Percentiles rank a stretch among this genome's conserved stretches.
These are phyloP conservation scores for Lepus townsendii DNA, from an alignment of 2,797 vertebrate genomes.

Conservation along the genomic window DNA sequence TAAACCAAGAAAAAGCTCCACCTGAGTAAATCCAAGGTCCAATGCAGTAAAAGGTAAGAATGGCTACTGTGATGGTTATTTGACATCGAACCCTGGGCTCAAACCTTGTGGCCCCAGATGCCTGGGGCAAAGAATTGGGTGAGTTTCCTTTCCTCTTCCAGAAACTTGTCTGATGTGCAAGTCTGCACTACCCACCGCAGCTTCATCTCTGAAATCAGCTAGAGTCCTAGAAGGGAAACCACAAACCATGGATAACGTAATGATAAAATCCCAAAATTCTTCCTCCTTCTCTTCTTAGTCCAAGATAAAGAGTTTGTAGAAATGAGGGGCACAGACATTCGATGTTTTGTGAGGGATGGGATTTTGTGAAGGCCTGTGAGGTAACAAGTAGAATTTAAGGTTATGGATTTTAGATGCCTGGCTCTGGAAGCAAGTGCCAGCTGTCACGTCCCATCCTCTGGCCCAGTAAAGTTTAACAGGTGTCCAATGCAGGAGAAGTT, in stretches of 20 bases:
- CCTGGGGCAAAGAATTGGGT: not conserved
- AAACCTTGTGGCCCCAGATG: not conserved
- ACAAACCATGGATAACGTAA: not conserved
- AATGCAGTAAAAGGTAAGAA: not conserved
- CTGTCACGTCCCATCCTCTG: not conserved
- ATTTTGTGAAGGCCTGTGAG: not conserved
- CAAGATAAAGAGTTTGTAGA: not conserved
- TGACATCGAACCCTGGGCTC: not conserved
- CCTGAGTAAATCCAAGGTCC: not conserved
- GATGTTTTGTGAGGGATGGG: not conserved
- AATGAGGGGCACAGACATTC: not conserved
- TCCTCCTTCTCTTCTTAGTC: not conserved
- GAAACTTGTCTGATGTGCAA: not conserved
- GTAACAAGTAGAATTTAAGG: not conserved
- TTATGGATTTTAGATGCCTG: not conserved
- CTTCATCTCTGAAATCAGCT: not conserved
- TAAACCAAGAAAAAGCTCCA: not conserved
- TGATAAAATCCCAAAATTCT: not conserved
- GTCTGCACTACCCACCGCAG: not conserved
- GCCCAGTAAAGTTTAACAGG: not conserved
- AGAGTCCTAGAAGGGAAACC: not conserved
- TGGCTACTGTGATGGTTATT: not conserved
- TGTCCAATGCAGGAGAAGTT: not conserved
- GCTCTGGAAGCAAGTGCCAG: not conserved
- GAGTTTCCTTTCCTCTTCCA: not conserved